phyloP scores from a whole-genome alignment of 2,888 invertebrate genomes.

The Troides aeacus region DNA sequence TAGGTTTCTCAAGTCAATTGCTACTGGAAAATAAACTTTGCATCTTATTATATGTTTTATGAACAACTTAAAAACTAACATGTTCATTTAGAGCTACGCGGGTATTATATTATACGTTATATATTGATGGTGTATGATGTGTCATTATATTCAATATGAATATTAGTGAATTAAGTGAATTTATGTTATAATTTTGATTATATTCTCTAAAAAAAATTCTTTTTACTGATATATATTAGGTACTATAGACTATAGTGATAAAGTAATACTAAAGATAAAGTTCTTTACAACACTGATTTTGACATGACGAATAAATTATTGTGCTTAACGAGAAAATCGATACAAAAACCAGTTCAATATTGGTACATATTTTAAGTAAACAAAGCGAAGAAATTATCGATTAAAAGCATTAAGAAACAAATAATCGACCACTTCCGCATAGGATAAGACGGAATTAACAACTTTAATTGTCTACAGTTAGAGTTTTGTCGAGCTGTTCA shows the following conservation, averaged over 20 bases:
- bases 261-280: too few relatives aligned
- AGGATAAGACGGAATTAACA: not conserved
- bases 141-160: too few relatives aligned
- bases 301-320: too few relatives aligned
- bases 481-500: not conserved
- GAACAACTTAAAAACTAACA: conserved; percentile 2
- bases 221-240: too few relatives aligned
- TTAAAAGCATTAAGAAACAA: not conserved
- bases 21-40: conserved; percentile 1
- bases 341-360: not conserved
- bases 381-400: not conserved
- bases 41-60: not conserved
- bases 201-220: too few relatives aligned
- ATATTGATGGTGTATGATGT: too few relatives aligned
- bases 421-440: not conserved
- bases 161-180: too few relatives aligned
- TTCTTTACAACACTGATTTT: too few relatives aligned
- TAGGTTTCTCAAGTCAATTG: not conserved
- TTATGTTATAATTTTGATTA: too few relatives aligned
- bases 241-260: too few relatives aligned
- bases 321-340: too few relatives aligned
- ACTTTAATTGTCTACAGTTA: not conserved
- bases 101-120: too few relatives aligned
- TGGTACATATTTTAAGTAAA: not conserved
- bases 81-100: not conserved